phyloP scores from a whole-genome alignment of 2,113 vertebrate species.

The Gymnocephalus cernua region DNA sequence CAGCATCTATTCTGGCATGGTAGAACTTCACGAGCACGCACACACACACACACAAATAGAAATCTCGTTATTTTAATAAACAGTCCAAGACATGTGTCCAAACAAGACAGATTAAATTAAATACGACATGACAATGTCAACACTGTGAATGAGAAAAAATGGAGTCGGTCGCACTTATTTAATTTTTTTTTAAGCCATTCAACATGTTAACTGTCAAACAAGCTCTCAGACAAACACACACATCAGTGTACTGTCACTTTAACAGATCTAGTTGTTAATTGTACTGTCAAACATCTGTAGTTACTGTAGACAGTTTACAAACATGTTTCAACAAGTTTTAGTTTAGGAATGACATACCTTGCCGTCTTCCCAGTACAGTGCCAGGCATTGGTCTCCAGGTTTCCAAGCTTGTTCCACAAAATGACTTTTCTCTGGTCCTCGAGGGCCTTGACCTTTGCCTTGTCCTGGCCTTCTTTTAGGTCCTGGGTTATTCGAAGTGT shows the following conservation, averaged over 20 bases:
- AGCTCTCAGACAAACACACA: background rate
- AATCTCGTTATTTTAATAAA: constrained; percentile 23
- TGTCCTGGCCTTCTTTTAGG: constrained; percentile 91
- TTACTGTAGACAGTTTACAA: background rate
- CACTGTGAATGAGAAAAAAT: background rate
- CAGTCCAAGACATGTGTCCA: constrained; percentile 9
- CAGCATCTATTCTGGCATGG: constrained; percentile 94
- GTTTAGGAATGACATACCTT: constrained; percentile 86
- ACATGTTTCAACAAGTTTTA: background rate
- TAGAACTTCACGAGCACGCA: constrained; percentile 88
- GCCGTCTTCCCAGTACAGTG: constrained; percentile 98
- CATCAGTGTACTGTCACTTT: background rate
- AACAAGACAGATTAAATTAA: background rate
- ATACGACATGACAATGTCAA: constrained; percentile 3
- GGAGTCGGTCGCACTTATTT: background rate
- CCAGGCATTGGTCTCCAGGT: constrained; percentile 95
- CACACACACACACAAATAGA: background rate
- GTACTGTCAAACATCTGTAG: background rate
- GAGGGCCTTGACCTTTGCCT: constrained; percentile 79
- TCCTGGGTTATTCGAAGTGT: constrained; percentile 84
- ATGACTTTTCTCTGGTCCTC: constrained; percentile 86
- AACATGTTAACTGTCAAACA: background rate
- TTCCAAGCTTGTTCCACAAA: constrained; percentile 84
- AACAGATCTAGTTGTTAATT: background rate
- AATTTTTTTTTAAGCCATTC: background rate